Conservation (phyloP, 2,797 vertebrate species). For the Peromyscus aztecus region DNA sequence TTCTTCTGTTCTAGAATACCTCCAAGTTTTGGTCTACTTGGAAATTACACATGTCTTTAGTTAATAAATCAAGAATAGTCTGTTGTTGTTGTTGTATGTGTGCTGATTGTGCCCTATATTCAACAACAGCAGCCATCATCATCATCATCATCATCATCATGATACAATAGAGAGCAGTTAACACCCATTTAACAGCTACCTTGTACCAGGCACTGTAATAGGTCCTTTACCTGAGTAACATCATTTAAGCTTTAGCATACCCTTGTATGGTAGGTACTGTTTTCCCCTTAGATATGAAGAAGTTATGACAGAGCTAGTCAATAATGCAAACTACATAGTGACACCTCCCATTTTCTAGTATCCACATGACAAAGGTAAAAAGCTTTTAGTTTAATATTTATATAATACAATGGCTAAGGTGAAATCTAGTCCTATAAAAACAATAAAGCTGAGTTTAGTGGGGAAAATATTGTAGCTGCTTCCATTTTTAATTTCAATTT, state of each 20-base stretch:
- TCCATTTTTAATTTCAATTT: slow-evolving; percentile 37
- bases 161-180: background rate
- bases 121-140: background rate
- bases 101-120: background rate
- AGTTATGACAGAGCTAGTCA: background rate
- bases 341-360: background rate
- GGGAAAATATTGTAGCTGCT: background rate
- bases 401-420: background rate
- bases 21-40: background rate
- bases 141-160: background rate
- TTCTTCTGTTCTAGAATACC: background rate
- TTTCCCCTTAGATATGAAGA: background rate
- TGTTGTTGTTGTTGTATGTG: background rate
- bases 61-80: background rate
- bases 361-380: slow-evolving; percentile 25
- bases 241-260: background rate
- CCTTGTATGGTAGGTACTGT: background rate
- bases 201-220: background rate
- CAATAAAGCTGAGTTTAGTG: background rate
- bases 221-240: background rate
- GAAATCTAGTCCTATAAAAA: slow-evolving; percentile 28
- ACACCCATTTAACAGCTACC: background rate
- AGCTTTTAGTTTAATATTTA: slow-evolving; percentile 22
- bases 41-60: background rate
- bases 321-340: background rate